These are phyloP conservation scores for Phoxinus phoxinus DNA, from an alignment of 2,113 vertebrate genomes.

Conservation along the genomic window DNA sequence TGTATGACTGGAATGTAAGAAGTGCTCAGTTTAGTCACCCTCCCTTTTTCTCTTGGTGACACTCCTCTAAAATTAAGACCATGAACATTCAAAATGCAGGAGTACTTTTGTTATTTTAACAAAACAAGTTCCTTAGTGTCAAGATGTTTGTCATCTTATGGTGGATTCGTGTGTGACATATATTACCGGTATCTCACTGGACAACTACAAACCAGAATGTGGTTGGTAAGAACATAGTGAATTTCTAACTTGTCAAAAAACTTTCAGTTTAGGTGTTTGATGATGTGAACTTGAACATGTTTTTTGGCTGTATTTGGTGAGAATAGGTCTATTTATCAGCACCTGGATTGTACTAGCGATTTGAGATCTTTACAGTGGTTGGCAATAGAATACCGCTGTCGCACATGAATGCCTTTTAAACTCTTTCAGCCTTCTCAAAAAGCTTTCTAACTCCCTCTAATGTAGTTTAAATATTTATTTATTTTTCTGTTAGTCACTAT, in stretches of 20 bases:
- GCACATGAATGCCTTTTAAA: not conserved
- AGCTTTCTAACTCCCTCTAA: not conserved
- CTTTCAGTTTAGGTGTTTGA: slow-evolving; percentile 25
- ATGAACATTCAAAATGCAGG: not conserved
- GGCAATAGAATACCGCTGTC: not conserved
- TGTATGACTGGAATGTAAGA: slow-evolving; percentile 62
- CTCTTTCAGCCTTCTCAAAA: not conserved
- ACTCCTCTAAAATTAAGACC: slow-evolving; percentile 2
- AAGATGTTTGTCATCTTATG: not conserved
- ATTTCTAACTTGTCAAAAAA: slow-evolving; percentile 25
- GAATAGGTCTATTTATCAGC: not conserved
- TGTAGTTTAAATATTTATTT: not conserved
- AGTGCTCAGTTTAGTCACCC: slow-evolving; percentile 63
- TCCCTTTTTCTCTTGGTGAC: slow-evolving; percentile 71
- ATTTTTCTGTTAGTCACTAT: not conserved
- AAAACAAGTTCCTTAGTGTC: not conserved
- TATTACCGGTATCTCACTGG: not conserved
- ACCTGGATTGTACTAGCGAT: not conserved
- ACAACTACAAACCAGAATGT: not conserved
- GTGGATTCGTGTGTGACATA: not conserved
- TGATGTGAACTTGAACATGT: slow-evolving; percentile 13
- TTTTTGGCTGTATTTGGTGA: not conserved
- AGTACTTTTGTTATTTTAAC: slow-evolving; percentile 31
- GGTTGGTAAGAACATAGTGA: slow-evolving; percentile 7
- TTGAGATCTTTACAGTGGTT: not conserved